A percentile compares a stretch with the other conserved stretches of the same genome.
These are phyloP conservation scores for Sabatieria punctata DNA, from an alignment of 2,888 invertebrate species.

Conservation along the genomic window DNA sequence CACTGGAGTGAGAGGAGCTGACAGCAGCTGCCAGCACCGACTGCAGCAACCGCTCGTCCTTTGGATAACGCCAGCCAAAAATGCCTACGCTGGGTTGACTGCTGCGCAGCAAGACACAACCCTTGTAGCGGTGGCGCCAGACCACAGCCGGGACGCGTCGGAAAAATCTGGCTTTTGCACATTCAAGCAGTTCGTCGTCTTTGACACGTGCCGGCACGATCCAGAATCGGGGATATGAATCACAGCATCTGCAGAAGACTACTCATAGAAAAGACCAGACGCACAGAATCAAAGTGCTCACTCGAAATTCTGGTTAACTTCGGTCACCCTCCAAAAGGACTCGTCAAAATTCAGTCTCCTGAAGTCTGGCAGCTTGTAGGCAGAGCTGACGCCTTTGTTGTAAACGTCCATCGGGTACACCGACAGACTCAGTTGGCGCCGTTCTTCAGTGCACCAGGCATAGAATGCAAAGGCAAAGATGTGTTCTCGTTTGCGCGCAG, in stretches of 20 bases:
- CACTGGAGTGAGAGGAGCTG: background rate
- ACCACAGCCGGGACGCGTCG: slow-evolving; percentile 72
- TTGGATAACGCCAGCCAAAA: slow-evolving; percentile 73
- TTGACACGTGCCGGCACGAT: slow-evolving; percentile 69
- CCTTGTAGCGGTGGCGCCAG: slow-evolving; percentile 53
- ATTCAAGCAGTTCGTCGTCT: slow-evolving; percentile 61
- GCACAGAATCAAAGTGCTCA: slow-evolving; percentile 8
- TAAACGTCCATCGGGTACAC: background rate
- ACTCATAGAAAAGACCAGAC: background rate
- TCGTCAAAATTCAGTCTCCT: background rate
- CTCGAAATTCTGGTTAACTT: slow-evolving; percentile 16
- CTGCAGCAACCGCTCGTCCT: slow-evolving; percentile 72
- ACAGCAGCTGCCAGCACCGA: slow-evolving; percentile 58
- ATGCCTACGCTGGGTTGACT: slow-evolving; percentile 91
- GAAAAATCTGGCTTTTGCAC: slow-evolving; percentile 65
- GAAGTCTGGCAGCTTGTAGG: background rate
- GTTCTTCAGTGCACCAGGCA: slow-evolving; percentile 47
- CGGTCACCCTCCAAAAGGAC: background rate
- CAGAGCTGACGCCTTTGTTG: background rate
- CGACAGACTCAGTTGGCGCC: background rate
- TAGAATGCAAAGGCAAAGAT: slow-evolving; percentile 77
- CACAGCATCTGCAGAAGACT: slow-evolving; percentile 48
- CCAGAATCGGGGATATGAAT: slow-evolving; percentile 69
- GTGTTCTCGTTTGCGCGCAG: slow-evolving; percentile 57
- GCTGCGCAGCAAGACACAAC: slow-evolving; percentile 78